Percentiles rank a stretch among this genome's conserved stretches.
These are phyloP conservation scores for Coelopa pilipes DNA, from an alignment of 2,888 invertebrate genomes.

Conservation along the genomic window DNA sequence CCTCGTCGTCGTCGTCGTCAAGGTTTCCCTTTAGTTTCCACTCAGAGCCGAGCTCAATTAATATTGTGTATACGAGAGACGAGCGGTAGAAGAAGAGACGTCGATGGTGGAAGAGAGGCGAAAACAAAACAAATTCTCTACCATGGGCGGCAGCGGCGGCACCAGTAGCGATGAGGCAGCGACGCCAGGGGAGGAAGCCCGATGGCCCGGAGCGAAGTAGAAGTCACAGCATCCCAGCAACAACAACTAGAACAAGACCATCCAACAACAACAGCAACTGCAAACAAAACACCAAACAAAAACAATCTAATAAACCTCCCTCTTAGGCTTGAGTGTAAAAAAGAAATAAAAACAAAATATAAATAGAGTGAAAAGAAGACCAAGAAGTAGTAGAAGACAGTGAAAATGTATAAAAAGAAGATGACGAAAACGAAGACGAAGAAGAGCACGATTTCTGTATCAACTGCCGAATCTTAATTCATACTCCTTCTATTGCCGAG, in stretches of 20 bases:
- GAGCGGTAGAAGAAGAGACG: neutral
- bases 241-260: neutral
- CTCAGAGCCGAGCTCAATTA: neutral
- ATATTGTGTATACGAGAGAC: constrained; percentile 12
- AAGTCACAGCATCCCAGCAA: constrained; percentile 3
- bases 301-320: constrained; percentile 3
- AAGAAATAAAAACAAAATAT: constrained; percentile 29
- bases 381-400: constrained; percentile 37
- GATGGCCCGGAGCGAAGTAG: neutral
- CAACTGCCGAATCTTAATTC: constrained; percentile 66
- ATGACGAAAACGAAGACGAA: too few relatives aligned
- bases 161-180: neutral
- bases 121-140: constrained; percentile 7
- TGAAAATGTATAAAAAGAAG: constrained; percentile 32
- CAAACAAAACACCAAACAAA: constrained; percentile 33
- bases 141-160: neutral
- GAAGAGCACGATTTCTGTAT: constrained; percentile 60
- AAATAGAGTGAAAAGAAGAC: constrained; percentile 38
- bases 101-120: neutral
- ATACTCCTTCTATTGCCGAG: constrained; percentile 64
- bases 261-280: constrained; percentile 18
- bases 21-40: too few relatives aligned
- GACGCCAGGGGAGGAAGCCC: neutral
- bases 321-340: neutral
- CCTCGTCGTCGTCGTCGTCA: too few relatives aligned